phyloP scores from a whole-genome alignment of 2,113 vertebrate genomes.

The Mellivora capensis region DNA sequence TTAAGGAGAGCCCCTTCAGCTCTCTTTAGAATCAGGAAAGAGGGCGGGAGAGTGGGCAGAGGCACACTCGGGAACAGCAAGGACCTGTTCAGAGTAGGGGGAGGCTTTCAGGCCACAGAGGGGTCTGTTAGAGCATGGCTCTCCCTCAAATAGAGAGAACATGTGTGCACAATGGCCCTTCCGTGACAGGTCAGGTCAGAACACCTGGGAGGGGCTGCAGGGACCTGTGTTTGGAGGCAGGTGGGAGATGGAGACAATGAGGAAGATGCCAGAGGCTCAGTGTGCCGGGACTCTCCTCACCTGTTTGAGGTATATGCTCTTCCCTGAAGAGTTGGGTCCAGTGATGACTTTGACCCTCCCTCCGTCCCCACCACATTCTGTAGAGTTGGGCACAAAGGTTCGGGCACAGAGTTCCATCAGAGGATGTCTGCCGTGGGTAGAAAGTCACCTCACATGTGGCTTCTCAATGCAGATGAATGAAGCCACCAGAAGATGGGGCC shows the following conservation, averaged over 20 bases:
- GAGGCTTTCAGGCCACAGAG: background rate
- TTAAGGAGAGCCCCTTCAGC: background rate
- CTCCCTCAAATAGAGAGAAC: background rate
- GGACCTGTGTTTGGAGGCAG: too few species aligned
- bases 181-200: background rate
- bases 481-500: background rate
- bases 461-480: background rate
- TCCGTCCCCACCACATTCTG: conserved; percentile 82
- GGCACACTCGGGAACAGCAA: background rate
- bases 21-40: background rate
- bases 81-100: background rate
- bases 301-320: conserved; percentile 97
- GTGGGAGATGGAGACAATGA: background rate
- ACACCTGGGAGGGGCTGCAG: background rate
- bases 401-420: conserved; percentile 93
- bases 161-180: background rate
- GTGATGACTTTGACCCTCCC: conserved; percentile 93
- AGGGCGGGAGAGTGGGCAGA: background rate
- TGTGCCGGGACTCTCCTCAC: conserved; percentile 56
- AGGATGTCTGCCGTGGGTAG: conserved; percentile 87
- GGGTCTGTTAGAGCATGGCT: background rate
- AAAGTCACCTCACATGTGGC: background rate
- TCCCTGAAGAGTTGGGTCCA: conserved; percentile 97
- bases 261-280: background rate
- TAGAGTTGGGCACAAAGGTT: conserved; percentile 94